Base-by-base conservation (phyloP, 2,797 vertebrate genomes). In the Eptatretus atami region DNA sequence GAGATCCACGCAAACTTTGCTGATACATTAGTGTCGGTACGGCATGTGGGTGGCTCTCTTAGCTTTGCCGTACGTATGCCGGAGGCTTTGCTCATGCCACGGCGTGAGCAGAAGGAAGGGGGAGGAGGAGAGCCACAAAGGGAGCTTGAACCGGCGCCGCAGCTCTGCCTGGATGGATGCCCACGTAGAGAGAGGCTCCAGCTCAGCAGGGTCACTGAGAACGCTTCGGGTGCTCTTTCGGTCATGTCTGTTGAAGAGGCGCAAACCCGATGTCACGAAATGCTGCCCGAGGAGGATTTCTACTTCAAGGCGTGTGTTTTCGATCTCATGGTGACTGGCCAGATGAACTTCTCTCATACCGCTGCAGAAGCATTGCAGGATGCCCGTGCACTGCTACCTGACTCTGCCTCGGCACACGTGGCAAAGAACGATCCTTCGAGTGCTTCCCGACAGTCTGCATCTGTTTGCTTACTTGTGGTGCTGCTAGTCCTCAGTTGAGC, bases 261-360 rank as follows among this genome's bases (percentile, higher is more conserved):
- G 15, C 80, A 71, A 3, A 80, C 80, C 72, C 87, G 82, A 76
- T 98, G 90, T 74, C 82, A 81, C 73, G 85, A 94, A 70, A 80
- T 81, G 67, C 82, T 98, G 66, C 87, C 87, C 0, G 83, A 95
- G 69, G 84, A 95, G 75, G 90, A 98, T 72, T 74, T 96, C 63
- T 98, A 98, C 72, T 98, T 88, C 69, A 83, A 94, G 69, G 92
- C 90, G 64, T 98, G 90, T 11, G 82, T 98, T 70, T 98, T 98
- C 1, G 90, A 98, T 70, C 82, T 96, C 64, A 77, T 96, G 63
- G 92, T 83, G n/a, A 90, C 90, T 0, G 90, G 90, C 1, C 87
- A 98, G 1, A 79, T 87, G 69, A 90, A 93, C 78, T 98, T 98
- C 75, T 93, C 86, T 19, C 78, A 92, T 76, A 86, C 90, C 15